Conservation (phyloP, 2,113 vertebrate genomes). For the Notiomystis cincta region DNA sequence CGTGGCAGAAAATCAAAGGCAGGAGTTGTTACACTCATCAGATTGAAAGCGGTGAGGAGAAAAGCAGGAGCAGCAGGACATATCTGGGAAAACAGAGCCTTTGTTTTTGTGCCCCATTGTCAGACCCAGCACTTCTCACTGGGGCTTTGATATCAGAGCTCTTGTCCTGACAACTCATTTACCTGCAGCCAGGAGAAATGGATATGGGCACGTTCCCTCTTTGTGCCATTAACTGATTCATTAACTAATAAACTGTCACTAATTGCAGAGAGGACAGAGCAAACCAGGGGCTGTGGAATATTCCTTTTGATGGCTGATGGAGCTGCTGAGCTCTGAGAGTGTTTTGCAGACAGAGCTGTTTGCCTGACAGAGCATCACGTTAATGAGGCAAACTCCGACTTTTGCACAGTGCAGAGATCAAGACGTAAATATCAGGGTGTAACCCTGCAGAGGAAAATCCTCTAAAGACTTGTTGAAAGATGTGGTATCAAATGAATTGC, state of each 20-base stretch:
- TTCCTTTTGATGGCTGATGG: constrained; percentile 27
- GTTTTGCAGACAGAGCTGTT: constrained; percentile 20
- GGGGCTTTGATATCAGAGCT: constrained; percentile 53
- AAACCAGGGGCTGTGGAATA: not conserved
- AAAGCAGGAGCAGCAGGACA: not conserved
- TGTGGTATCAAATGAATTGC: constrained; percentile 80
- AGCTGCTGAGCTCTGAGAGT: not conserved
- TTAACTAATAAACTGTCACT: constrained; percentile 72
- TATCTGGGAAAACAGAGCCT: constrained; percentile 54
- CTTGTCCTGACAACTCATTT: constrained; percentile 74
- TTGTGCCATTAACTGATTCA: constrained; percentile 67
- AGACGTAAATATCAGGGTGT: constrained; percentile 66
- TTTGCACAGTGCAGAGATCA: constrained; percentile 41
- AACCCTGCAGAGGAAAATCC: constrained; percentile 70
- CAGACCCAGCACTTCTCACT: constrained; percentile 51
- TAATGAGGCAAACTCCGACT: constrained; percentile 33
- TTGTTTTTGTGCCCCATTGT: constrained; percentile 58
- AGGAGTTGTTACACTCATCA: constrained; percentile 13
- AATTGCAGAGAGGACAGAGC: constrained; percentile 63
- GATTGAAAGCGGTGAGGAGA: not conserved
- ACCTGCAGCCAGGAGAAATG: constrained; percentile 58
- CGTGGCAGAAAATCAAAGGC: constrained; percentile 34
- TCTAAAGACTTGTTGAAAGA: constrained; percentile 76
- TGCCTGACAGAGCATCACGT: constrained; percentile 25
- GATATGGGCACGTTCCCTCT: constrained; percentile 59